A percentile compares a stretch with the other conserved stretches of the same genome.
These are phyloP conservation scores for Virgularia gustaviana DNA, from an alignment of 92 coral and sea anemone species.

Conservation along the genomic window DNA sequence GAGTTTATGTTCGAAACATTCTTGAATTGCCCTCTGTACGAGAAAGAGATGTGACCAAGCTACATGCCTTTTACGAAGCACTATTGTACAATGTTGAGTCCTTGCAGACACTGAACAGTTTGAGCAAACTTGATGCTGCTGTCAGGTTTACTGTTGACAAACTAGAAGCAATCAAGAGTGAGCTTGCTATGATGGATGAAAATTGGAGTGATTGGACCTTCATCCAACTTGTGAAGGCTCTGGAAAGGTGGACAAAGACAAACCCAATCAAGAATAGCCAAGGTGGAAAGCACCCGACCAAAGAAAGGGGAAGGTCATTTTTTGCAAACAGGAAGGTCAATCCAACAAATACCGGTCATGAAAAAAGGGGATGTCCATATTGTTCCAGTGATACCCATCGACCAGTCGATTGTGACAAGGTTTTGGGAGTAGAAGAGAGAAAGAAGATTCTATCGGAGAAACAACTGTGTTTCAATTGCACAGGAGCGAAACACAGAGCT, in stretches of 20 bases:
- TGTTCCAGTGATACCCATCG: neutral
- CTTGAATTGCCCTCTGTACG: slow-evolving; percentile 49
- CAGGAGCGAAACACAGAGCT: too few species aligned
- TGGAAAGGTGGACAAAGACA: neutral
- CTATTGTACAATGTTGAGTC: slow-evolving; percentile 62
- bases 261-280: neutral
- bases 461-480: too few species aligned
- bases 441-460: neutral
- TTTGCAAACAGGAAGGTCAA: neutral
- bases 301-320: neutral
- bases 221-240: neutral
- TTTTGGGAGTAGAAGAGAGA: neutral
- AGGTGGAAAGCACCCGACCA: too few species aligned
- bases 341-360: neutral
- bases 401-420: neutral
- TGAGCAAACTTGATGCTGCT: slow-evolving; percentile 6
- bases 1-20: neutral
- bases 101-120: slow-evolving; percentile 50
- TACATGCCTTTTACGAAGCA: slow-evolving; percentile 58
- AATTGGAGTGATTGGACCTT: neutral
- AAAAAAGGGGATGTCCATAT: neutral
- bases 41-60: slow-evolving; percentile 47
- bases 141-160: neutral
- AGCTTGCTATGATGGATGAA: neutral
- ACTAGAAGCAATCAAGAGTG: neutral